Base-by-base conservation (phyloP, 2,888 invertebrate species). In the Andrena flavipes region DNA sequence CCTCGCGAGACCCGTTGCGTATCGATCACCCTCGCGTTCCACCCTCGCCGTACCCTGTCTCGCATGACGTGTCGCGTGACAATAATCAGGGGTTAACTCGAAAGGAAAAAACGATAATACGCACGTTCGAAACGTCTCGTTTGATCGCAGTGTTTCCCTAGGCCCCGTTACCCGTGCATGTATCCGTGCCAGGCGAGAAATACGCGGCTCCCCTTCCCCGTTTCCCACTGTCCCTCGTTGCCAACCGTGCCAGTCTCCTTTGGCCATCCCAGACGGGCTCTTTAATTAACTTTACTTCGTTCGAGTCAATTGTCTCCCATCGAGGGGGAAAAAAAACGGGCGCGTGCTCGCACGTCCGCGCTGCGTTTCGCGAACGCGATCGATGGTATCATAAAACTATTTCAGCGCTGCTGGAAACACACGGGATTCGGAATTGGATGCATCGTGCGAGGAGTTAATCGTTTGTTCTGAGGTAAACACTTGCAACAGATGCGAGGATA, bases 211-310 rank as follows among this genome's bases (percentile, higher is more conserved):
- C 23, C 30, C 63, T 63, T 48, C 29, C 23, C 35, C 30, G 42
- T 2, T 56, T 35, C 20, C 16, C 51, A 1, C 13, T 16, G 13
- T 13, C 10, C 20, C 62, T 54, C 26, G 2, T 48, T 30, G 23
- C 8, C 10, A 42, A 42, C 10, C 35, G 35, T 7, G 56, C 5
- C 49, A 42, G 64, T 60, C 68, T 64, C 62, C 77, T 81, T 74
- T 48, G 68, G 65, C 54, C 65, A 67, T 71, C 67, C 80, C 64
- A 76, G 78, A 84, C 84, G 77, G 69, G 70, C 76, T 78, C 90
- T 84, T 90, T 88, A 89, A 90, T 90, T 90, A 90, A 86, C 86
- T 88, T 78, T 82, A 78, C 81, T 78, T 71, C 68, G 84, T 83
- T 70, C 74, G 69, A 82, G 84, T 87, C 86, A 90, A 88, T 87